Base-by-base conservation (phyloP, 2,797 vertebrate species). In the Microctenopoma stevenorrisi region DNA sequence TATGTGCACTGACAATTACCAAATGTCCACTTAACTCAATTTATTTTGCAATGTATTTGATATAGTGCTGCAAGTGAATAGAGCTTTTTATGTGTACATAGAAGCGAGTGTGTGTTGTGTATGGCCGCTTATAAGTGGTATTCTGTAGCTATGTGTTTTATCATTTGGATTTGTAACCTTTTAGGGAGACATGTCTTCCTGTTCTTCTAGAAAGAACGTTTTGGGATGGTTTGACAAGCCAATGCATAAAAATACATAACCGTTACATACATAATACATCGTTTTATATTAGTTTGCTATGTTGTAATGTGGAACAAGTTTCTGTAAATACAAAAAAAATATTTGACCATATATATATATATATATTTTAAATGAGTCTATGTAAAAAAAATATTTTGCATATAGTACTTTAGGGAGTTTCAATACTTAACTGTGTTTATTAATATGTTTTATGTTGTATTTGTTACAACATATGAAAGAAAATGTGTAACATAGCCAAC, bases 111-210 rank as follows among this genome's bases (percentile, higher is more conserved):
- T 47, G 30, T 25, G 14, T 46, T 6, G 7, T 6, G 16, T 6
- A 42, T 60, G 33, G 28, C 13, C 51, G 54, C 43, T 1, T 16
- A 0, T 16, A 0, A 1, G 13, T 14, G 13, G 44, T 18, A 22
- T 18, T 37, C 18, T 46, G 18, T 7, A 46, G 53, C 51, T 35
- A 28, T 65, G 35, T 68, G 30, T 63, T 70, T 59, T 71, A 53
- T 35, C 52, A 40, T 73, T 61, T 46, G 49, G 52, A 8, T 40
- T 56, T 42, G 30, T 16, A 64, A 48, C 73, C 79, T 84, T 76
- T 83, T 86, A 81, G 61, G 50, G 42, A 67, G 22, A 62, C 44
- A 18, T 4, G 47, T 76, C 73, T 84, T 87, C 68, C 78, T 85
- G 78, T 86, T 88, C 85, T 78, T 66, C 40, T 18, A 55, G 26